These are phyloP conservation scores for Yponomeuta cagnagella DNA, from an alignment of 2,888 invertebrate genomes.

Conservation along the genomic window DNA sequence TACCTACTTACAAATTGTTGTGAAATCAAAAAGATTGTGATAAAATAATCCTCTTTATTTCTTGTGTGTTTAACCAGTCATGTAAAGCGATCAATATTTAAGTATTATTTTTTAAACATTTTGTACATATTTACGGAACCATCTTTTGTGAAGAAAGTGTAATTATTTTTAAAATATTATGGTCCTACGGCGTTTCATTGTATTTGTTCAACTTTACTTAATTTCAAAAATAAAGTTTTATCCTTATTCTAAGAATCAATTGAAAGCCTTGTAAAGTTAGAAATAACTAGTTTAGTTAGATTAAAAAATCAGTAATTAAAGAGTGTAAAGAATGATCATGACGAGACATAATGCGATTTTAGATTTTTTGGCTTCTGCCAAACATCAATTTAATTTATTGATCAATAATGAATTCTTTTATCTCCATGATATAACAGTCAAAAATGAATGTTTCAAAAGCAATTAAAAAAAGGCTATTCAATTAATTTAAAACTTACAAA, in stretches of 20 bases:
- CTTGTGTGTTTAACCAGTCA: background rate
- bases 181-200: no score
- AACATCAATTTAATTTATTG: no score
- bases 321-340: background rate
- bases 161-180: no score
- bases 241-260: background rate
- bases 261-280: constrained; percentile 10
- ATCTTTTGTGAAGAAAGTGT: no score
- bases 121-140: no score
- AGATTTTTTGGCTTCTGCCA: background rate
- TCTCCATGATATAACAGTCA: no score
- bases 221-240: background rate
- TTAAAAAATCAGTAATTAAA: background rate
- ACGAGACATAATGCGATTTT: background rate
- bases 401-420: no score
- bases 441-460: no score
- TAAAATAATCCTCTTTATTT: background rate
- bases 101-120: no score
- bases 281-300: constrained; percentile 2
- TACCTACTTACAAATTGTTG: background rate
- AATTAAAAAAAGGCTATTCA: no score
- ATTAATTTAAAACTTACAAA: background rate
- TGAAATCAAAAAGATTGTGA: constrained; percentile 2
- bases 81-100: no score
- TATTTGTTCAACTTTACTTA: background rate